Conservation (phyloP, 2,113 vertebrate genomes). For the Ranitomeya imitator region DNA sequence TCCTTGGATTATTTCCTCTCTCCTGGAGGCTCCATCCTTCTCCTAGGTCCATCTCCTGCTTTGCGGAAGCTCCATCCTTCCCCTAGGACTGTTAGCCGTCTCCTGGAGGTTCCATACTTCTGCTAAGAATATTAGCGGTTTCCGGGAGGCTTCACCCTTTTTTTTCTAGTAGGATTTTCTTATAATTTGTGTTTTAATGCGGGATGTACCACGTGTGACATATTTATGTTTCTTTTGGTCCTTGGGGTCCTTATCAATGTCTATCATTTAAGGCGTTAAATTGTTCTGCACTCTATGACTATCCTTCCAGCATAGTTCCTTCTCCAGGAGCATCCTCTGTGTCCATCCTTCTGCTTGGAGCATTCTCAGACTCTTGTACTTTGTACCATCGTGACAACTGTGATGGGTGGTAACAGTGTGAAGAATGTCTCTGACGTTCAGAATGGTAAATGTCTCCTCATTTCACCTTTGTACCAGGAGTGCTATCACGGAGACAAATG, state of each 20-base stretch:
- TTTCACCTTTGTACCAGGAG: not conserved
- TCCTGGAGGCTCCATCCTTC: not conserved
- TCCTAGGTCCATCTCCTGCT: too few species aligned
- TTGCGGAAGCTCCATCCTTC: not conserved
- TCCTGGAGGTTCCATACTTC: too few species aligned
- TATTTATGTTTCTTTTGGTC: not conserved
- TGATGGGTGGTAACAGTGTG: constrained; percentile 31
- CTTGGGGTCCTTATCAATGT: not conserved
- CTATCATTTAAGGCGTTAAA: too few species aligned
- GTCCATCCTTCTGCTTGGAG: not conserved
- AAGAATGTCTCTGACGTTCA: constrained; percentile 29
- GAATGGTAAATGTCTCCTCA: constrained; percentile 4
- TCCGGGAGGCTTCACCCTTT: too few species aligned
- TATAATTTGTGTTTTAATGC: too few species aligned
- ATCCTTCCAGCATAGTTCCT: not conserved
- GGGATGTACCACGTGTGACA: not conserved
- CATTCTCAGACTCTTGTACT: not conserved
- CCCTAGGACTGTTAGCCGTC: not conserved
- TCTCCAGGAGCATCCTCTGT: not conserved
- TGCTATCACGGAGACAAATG: not conserved
- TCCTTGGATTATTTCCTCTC: not conserved
- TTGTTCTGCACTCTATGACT: not conserved
- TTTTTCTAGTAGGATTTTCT: too few species aligned
- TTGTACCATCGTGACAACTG: not conserved
- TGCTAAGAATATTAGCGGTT: too few species aligned